Conservation (phyloP, 1,140 invertebrate genomes). For the Eupeodes corollae region DNA sequence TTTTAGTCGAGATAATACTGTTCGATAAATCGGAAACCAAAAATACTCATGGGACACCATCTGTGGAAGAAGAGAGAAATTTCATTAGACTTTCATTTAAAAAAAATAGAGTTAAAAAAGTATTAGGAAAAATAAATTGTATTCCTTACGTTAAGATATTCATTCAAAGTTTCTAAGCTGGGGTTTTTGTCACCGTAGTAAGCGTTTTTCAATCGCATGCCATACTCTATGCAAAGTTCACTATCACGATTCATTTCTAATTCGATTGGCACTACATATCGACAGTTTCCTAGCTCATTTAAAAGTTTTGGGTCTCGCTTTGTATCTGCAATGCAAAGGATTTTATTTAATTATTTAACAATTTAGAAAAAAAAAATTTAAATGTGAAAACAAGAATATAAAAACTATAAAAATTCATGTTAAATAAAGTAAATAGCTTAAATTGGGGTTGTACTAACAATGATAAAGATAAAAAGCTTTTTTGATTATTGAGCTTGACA, state of each 20-base stretch:
- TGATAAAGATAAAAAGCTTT: no score
- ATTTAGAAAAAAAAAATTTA: not conserved
- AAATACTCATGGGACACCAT: slow-evolving; percentile 38
- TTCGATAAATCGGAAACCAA: slow-evolving; percentile 37
- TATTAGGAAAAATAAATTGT: not conserved
- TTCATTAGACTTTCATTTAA: not conserved
- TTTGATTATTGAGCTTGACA: no score
- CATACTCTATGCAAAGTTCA: slow-evolving; percentile 28
- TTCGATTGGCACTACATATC: slow-evolving; percentile 30
- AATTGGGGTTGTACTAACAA: no score
- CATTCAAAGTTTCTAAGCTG: slow-evolving; percentile 27
- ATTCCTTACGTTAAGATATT: slow-evolving; percentile 26
- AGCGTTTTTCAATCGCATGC: slow-evolving; percentile 20
- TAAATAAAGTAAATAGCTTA: no score
- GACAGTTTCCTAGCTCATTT: slow-evolving; percentile 29
- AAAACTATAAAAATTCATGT: no score
- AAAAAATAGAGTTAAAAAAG: not conserved
- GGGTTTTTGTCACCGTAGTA: slow-evolving; percentile 33
- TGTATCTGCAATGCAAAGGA: slow-evolving; percentile 13
- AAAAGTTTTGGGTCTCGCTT: slow-evolving; percentile 30
- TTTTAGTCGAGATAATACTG: slow-evolving; percentile 31
- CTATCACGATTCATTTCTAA: slow-evolving; percentile 29
- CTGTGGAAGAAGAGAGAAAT: slow-evolving; percentile 9
- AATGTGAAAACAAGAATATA: no score
- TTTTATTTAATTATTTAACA: not conserved